Percentiles rank a stretch among this genome's conserved stretches.
Conservation (phyloP, 2,797 vertebrate genomes). For the Lacerta viridis region DNA sequence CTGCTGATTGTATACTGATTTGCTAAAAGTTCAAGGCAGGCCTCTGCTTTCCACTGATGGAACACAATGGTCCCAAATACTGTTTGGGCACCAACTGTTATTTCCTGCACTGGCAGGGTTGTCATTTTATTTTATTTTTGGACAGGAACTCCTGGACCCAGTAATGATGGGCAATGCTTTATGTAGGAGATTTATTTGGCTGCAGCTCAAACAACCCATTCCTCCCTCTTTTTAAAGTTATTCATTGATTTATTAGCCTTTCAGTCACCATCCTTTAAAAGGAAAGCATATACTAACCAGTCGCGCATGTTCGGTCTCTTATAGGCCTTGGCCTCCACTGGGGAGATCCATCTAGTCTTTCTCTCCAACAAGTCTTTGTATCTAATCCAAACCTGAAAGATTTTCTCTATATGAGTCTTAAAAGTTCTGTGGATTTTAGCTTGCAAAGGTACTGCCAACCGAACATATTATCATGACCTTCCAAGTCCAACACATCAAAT, state of each 20-base stretch:
- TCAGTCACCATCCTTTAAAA: not conserved
- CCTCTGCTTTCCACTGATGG: not conserved
- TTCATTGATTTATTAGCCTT: slow-evolving; percentile 32
- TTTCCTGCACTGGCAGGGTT: not conserved
- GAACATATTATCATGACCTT: no score
- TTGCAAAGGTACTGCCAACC: no score
- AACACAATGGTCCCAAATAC: not conserved
- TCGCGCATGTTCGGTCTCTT: no score
- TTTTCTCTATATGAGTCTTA: no score
- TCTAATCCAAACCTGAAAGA: no score
- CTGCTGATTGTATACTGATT: no score
- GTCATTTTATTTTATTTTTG: slow-evolving; percentile 9
- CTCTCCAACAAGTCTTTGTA: no score
- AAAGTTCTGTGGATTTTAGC: no score
- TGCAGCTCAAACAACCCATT: slow-evolving; percentile 45
- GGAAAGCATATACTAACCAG: no score
- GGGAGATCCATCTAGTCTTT: no score
- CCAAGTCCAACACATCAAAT: no score
- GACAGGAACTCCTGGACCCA: slow-evolving; percentile 10
- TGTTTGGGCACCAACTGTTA: not conserved
- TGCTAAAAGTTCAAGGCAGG: not conserved
- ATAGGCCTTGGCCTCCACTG: no score
- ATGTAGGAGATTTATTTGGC: slow-evolving; percentile 39
- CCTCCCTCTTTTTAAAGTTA: slow-evolving; percentile 45
- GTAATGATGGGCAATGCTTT: not conserved